Conservation (phyloP, 2,888 invertebrate genomes). For the Catocala fraxini region DNA sequence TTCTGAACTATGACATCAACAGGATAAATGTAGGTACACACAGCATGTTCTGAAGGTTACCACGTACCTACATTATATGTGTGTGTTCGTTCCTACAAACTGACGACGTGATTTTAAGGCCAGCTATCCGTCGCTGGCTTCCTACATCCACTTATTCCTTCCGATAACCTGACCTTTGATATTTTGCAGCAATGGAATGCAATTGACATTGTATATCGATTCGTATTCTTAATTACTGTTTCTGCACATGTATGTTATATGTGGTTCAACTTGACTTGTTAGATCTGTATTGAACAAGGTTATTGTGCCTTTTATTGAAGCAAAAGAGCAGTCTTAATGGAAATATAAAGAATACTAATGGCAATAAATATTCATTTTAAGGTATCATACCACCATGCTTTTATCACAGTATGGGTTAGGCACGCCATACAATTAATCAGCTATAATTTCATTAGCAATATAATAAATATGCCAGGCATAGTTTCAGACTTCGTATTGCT, state of each 20-base stretch:
- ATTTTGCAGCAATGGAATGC: slow-evolving; percentile 31
- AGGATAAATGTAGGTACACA: slow-evolving; percentile 49
- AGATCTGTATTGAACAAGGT: too few relatives aligned
- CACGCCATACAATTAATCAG: too few relatives aligned
- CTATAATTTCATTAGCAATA: too few relatives aligned
- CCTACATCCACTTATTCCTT: slow-evolving; percentile 42
- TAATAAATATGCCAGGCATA: too few relatives aligned
- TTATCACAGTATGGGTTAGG: too few relatives aligned
- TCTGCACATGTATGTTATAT: neutral
- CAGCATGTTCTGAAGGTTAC: slow-evolving; percentile 36
- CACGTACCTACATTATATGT: slow-evolving; percentile 13
- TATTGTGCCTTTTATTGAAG: too few relatives aligned
- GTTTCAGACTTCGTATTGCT: too few relatives aligned
- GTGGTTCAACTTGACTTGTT: neutral
- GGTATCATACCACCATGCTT: too few relatives aligned
- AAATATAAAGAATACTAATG: too few relatives aligned
- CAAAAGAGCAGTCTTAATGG: too few relatives aligned
- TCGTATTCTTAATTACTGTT: neutral
- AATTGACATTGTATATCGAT: slow-evolving; percentile 17
- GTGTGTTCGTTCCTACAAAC: slow-evolving; percentile 18
- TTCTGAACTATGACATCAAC: slow-evolving; percentile 32
- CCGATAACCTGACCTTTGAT: slow-evolving; percentile 47
- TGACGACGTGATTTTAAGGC: slow-evolving; percentile 21
- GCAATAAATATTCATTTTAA: too few relatives aligned
- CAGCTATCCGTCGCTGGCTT: slow-evolving; percentile 32